Percentiles rank a stretch among this genome's conserved stretches.
Evolutionary conservation across 2,113 vertebrate species (phyloP).

Genomic region (Tretioscincus oriximinensis): DNA sequence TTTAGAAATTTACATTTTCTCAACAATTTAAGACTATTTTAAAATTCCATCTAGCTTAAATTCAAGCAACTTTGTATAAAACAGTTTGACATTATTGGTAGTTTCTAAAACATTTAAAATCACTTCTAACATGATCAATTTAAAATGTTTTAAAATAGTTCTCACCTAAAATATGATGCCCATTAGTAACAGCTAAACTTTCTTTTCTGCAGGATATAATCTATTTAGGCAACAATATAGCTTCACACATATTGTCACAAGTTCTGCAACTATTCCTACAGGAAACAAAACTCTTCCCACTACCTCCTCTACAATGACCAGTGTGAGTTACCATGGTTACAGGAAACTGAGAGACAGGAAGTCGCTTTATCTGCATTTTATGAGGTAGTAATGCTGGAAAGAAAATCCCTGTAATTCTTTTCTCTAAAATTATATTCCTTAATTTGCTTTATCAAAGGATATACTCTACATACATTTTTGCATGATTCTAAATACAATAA

Average conservation of each 20-base stretch:
- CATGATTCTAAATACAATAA: not conserved
- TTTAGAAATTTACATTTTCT: conserved; percentile 24
- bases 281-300: conserved; percentile 73
- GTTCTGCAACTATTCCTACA: conserved; percentile 62
- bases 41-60: not conserved
- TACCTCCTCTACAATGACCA: conserved; percentile 60
- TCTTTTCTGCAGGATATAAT: conserved; percentile 20
- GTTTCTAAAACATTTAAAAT: conserved; percentile 19
- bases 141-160: conserved; percentile 53
- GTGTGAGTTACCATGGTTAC: conserved; percentile 80
- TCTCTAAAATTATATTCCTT: conserved; percentile 59
- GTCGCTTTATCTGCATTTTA: conserved; percentile 74
- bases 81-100: not conserved
- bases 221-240: not conserved
- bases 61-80: not conserved
- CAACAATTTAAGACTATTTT: conserved; percentile 29
- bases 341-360: conserved; percentile 82
- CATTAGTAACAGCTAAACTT: conserved; percentile 51
- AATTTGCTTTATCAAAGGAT: conserved; percentile 37
- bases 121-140: conserved; percentile 17
- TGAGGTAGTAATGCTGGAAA: conserved; percentile 73
- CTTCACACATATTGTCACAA: conserved; percentile 31
- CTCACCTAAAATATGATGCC: conserved; percentile 72
- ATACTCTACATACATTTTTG: not conserved
- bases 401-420: conserved; percentile 68